Conservation (phyloP, 2,113 vertebrate genomes). For the Solea senegalensis region DNA sequence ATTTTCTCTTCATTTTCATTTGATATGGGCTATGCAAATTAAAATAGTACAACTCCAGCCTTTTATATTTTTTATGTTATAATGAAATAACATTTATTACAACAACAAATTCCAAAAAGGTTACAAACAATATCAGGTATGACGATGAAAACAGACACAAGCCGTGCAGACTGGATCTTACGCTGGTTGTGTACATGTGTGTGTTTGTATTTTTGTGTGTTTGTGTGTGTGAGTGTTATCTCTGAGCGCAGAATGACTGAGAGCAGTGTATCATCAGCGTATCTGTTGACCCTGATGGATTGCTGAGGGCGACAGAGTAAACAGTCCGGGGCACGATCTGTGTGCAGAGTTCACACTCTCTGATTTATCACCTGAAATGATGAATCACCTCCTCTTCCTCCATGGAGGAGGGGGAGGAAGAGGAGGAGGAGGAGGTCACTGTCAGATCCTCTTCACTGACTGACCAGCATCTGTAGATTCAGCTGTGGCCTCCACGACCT, state of each 20-base stretch:
- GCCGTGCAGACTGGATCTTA: no score
- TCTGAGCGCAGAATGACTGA: background rate
- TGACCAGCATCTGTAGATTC: slow-evolving; percentile 77
- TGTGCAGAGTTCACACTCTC: slow-evolving; percentile 67
- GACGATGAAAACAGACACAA: no score
- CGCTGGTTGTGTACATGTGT: background rate
- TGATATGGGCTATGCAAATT: no score
- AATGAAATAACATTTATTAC: no score
- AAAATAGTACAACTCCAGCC: no score
- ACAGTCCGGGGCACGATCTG: slow-evolving; percentile 67
- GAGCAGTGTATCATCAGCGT: slow-evolving; percentile 35
- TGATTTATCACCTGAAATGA: slow-evolving; percentile 78
- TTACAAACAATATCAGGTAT: no score
- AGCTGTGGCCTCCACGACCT: slow-evolving; percentile 77
- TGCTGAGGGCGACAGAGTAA: slow-evolving; percentile 63
- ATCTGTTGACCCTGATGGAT: slow-evolving; percentile 62
- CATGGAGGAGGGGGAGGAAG: no score
- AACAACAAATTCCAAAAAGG: no score
- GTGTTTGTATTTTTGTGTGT: background rate
- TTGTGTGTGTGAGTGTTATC: background rate
- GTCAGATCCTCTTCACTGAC: slow-evolving; percentile 60
- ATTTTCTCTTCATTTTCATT: no score
- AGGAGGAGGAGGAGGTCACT: slow-evolving; percentile 54
- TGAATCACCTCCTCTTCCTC: slow-evolving; percentile 73
- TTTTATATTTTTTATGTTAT: no score